Conservation (phyloP, 2,888 invertebrate genomes). For the Tupiocoris notatus region DNA sequence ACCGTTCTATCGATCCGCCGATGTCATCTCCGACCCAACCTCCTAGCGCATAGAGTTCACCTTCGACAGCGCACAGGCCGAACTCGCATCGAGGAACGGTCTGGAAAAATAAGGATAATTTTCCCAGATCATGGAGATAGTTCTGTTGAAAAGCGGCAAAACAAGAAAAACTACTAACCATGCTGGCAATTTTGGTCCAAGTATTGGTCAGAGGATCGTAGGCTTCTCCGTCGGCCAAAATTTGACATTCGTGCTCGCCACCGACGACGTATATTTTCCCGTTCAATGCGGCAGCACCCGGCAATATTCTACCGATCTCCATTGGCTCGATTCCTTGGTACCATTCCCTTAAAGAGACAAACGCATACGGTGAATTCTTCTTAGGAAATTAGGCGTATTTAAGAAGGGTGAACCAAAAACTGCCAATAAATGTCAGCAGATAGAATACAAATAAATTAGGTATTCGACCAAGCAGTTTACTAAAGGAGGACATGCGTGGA, state of each 20-base stretch:
- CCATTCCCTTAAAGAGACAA: slow-evolving; percentile 66
- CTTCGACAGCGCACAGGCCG: slow-evolving; percentile 80
- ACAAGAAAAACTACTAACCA: too few species aligned
- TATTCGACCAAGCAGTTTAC: too few species aligned
- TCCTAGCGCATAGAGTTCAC: slow-evolving; percentile 81
- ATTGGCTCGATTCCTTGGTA: slow-evolving; percentile 71
- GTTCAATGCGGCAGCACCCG: slow-evolving; percentile 79
- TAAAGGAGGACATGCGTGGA: too few species aligned
- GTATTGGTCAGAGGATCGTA: slow-evolving; percentile 69
- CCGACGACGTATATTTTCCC: slow-evolving; percentile 88
- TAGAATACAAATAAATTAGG: too few species aligned
- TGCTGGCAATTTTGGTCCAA: slow-evolving; percentile 54
- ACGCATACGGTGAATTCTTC: too few species aligned
- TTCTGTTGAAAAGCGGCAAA: too few species aligned
- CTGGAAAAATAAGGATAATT: too few species aligned
- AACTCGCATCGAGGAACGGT: slow-evolving; percentile 85
- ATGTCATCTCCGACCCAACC: slow-evolving; percentile 93
- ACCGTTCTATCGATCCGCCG: slow-evolving; percentile 79
- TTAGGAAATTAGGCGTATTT: too few species aligned
- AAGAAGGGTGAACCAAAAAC: too few species aligned
- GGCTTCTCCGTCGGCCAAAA: slow-evolving; percentile 82
- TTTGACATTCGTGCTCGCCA: slow-evolving; percentile 86
- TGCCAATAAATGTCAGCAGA: too few species aligned
- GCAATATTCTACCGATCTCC: slow-evolving; percentile 80
- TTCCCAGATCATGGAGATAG: too few species aligned